Conservation (phyloP, 1,140 invertebrate species). For the Drosophila pachea region DNA sequence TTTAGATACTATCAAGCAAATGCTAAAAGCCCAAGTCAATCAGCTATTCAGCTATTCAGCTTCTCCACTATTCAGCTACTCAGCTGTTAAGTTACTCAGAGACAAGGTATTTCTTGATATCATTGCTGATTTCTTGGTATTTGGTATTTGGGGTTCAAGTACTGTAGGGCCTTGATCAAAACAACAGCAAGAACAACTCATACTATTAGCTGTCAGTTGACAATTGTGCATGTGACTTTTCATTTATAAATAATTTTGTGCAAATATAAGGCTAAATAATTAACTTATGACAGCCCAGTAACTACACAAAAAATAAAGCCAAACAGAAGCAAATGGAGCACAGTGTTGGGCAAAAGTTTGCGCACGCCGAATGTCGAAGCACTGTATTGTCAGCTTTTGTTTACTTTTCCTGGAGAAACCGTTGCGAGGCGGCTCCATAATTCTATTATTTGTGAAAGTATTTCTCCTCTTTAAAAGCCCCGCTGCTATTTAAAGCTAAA, state of each 20-base stretch:
- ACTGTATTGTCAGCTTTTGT: slow-evolving; percentile 13
- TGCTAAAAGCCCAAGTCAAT: no score
- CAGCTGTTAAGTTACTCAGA: no score
- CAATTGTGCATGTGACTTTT: slow-evolving; percentile 59
- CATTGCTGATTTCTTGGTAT: no score
- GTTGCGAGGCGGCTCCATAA: no score
- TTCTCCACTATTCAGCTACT: no score
- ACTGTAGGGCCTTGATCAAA: neutral
- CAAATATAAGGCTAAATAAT: slow-evolving; percentile 53
- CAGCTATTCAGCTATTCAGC: no score
- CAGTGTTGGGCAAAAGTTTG: slow-evolving; percentile 39
- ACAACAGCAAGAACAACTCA: slow-evolving; percentile 32
- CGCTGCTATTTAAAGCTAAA: no score
- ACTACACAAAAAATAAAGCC: slow-evolving; percentile 29
- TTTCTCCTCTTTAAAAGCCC: no score
- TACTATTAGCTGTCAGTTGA: slow-evolving; percentile 50
- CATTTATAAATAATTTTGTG: slow-evolving; percentile 45
- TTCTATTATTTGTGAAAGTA: no score
- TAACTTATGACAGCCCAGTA: slow-evolving; percentile 46
- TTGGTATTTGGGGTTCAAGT: no score
- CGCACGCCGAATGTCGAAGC: slow-evolving; percentile 23
- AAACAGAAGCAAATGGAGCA: slow-evolving; percentile 28
- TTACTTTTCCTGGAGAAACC: neutral
- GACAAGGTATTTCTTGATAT: no score
- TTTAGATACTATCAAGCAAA: no score